A percentile compares a stretch with the other conserved stretches of the same genome.
Evolutionary conservation across 2,888 invertebrate genomes (phyloP).

Genomic region (Metacarcinus magister): DNA sequence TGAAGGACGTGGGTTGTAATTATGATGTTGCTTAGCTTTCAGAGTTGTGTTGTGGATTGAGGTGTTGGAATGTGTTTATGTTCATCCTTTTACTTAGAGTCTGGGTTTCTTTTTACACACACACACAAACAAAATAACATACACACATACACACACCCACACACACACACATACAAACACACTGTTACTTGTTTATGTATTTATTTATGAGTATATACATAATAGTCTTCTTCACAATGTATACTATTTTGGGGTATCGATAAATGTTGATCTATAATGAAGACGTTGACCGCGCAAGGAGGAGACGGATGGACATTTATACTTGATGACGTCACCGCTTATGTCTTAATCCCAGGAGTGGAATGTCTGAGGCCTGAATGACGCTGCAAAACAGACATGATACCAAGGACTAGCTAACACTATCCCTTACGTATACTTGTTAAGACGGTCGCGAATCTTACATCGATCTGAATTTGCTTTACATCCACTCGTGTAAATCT

Average conservation of each 20-base stretch:
- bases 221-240: background rate
- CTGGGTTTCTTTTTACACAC: too few relatives aligned
- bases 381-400: background rate
- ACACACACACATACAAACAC: too few relatives aligned
- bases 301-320: background rate
- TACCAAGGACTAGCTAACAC: background rate
- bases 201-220: background rate
- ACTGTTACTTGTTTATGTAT: background rate
- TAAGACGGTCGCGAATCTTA: background rate
- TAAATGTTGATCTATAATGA: background rate
- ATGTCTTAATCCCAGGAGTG: background rate
- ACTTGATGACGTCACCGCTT: slow-evolving; percentile 6
- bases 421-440: background rate
- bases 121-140: too few relatives aligned
- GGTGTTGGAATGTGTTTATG: background rate
- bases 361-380: background rate
- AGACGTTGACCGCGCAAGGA: background rate
- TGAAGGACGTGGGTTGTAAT: background rate
- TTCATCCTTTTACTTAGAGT: too few relatives aligned
- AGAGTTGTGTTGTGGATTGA: background rate
- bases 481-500: background rate
- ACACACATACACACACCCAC: too few relatives aligned
- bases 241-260: background rate
- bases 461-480: background rate
- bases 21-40: background rate